Conservation (phyloP, 2,797 vertebrate genomes). For the Pipistrellus pygmaeus region DNA sequence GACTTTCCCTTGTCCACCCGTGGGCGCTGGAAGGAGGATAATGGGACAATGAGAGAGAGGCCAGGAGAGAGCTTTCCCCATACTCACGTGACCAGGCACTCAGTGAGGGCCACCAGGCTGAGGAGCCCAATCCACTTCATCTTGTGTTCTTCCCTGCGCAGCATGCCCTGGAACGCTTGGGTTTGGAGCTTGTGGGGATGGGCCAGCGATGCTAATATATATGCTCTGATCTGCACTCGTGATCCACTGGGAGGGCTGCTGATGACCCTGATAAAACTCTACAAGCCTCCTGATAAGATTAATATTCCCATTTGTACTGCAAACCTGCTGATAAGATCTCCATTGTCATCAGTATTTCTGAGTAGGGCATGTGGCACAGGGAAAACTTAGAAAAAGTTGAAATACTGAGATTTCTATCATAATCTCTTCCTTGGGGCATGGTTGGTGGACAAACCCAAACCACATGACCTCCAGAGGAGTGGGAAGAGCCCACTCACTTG, state of each 20-base stretch:
- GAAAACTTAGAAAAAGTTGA: background rate
- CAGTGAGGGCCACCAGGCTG: slow-evolving; percentile 79
- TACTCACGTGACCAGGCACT: slow-evolving; percentile 84
- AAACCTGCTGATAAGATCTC: too few relatives aligned
- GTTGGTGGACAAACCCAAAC: too few relatives aligned
- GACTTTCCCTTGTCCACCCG: background rate
- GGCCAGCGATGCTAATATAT: slow-evolving; percentile 61
- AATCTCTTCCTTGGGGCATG: too few relatives aligned
- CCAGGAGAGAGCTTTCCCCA: rapidly evolving
- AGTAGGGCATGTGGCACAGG: background rate
- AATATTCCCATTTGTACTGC: background rate
- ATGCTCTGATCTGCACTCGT: background rate
- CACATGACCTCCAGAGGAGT: too few relatives aligned
- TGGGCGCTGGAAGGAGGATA: background rate
- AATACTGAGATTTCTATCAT: too few relatives aligned
- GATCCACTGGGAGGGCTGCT: background rate
- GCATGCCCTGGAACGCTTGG: background rate
- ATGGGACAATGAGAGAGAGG: too few relatives aligned
- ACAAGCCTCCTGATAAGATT: slow-evolving; percentile 55
- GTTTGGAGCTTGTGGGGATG: background rate
- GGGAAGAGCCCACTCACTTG: too few relatives aligned
- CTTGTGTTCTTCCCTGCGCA: background rate
- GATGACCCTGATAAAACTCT: slow-evolving; percentile 78
- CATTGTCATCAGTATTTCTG: background rate
- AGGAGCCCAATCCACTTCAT: slow-evolving; percentile 87